phyloP scores from a whole-genome alignment of 2,797 vertebrate species.

The Euthynnus affinis region DNA sequence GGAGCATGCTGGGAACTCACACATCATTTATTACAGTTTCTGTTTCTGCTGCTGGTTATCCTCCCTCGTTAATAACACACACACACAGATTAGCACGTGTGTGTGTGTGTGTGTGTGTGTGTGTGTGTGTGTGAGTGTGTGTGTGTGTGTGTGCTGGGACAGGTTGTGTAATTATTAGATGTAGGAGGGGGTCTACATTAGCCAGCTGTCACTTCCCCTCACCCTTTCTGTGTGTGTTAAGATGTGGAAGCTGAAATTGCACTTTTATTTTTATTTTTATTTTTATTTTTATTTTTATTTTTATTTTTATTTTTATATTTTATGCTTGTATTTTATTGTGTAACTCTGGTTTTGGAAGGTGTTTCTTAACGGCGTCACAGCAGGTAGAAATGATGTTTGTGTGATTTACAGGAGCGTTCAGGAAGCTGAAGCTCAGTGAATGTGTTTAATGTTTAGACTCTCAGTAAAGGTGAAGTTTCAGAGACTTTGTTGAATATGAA shows the following conservation, averaged over 20 bases:
- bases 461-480: too few relatives aligned
- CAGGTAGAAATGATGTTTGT: not conserved
- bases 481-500: too few relatives aligned
- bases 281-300: too few relatives aligned
- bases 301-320: too few relatives aligned
- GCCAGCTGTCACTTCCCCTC: slow-evolving; percentile 75
- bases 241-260: too few relatives aligned
- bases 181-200: slow-evolving; percentile 68
- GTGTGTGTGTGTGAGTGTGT: slow-evolving; percentile 23
- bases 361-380: too few relatives aligned
- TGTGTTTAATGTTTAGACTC: too few relatives aligned
- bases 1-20: slow-evolving; percentile 44
- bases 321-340: too few relatives aligned
- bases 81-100: too few relatives aligned
- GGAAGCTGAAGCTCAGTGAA: too few relatives aligned
- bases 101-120: slow-evolving; percentile 24
- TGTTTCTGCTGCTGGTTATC: slow-evolving; percentile 43
- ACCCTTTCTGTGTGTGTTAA: not conserved
- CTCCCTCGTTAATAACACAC: not conserved
- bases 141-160: slow-evolving; percentile 37
- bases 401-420: not conserved
- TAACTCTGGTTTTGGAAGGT: too few relatives aligned
- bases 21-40: slow-evolving; percentile 32
- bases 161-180: slow-evolving; percentile 72
- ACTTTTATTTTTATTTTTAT: too few relatives aligned